phyloP scores from a whole-genome alignment of 2,888 invertebrate species.

The Fissipunctia ypsillon region DNA sequence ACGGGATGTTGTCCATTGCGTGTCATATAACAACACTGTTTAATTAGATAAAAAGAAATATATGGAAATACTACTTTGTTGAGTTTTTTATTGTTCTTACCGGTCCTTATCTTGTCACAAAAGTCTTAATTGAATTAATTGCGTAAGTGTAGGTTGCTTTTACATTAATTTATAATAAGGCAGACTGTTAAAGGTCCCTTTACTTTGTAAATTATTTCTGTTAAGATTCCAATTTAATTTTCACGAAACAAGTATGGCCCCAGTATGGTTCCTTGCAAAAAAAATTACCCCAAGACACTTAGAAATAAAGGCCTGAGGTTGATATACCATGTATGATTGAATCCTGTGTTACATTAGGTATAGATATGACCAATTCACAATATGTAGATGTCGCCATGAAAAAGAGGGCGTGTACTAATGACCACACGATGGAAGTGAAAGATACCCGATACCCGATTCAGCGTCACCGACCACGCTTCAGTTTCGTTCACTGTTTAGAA shows the following conservation, averaged over 20 bases:
- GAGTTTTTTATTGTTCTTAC: conserved; percentile 9
- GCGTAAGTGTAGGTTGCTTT: conserved; percentile 11
- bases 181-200: not conserved
- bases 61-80: conserved; percentile 44
- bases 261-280: conserved; percentile 1
- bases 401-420: not conserved
- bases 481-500: not conserved
- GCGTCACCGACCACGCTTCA: not conserved
- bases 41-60: conserved; percentile 50
- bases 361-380: not conserved
- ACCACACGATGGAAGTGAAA: not conserved
- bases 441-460: too few relatives aligned
- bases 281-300: not conserved
- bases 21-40: conserved; percentile 49
- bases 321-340: not conserved
- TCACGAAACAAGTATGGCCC: conserved; percentile 2
- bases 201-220: not conserved
- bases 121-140: conserved; percentile 34
- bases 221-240: conserved; percentile 1
- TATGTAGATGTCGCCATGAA: not conserved
- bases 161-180: not conserved
- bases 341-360: not conserved
- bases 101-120: conserved; percentile 4
- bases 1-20: conserved; percentile 58
- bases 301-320: not conserved